Base-by-base conservation (phyloP, 2,797 vertebrate species). In the Petrocephalus schoutedeni region DNA sequence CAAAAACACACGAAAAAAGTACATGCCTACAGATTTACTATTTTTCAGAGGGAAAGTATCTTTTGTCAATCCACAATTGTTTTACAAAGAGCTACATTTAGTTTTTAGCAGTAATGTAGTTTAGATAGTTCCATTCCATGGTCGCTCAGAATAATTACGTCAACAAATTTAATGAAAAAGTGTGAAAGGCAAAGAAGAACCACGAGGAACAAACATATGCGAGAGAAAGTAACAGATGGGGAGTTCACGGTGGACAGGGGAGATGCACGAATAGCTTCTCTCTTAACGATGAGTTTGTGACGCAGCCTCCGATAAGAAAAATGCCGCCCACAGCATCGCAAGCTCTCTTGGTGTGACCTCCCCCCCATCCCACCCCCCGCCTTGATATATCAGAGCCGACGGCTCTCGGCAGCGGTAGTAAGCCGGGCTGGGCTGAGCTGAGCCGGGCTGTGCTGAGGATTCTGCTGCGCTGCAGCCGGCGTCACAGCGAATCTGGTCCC, bases 221-320 rank as follows among this genome's bases (percentile, higher is more conserved):
- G 53, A 56, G 23, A 45, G 77, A 83, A 53, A 23, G 80, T 83
- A 83, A 51, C 80, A 83, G n/a, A 58, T 58, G 54, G 5, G 14
- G 84, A 53, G 59, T 21, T 54, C 80, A 58, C 19, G 28, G 54
- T 23, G 28, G 28, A 36, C 53, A 54, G 23, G 28, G 4, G 23
- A 86, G 49, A 36, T 86, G 28, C 58, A 86, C 19, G 41, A 28
- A 59, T 83, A 54, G 87, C 49, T 19, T 51, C 64, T 77, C 28
- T 74, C 64, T 67, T 86, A 53, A 57, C 23, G 58, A 88, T 36
- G 91, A 91, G 91, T 90, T 94, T 93, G 94, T 92, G 94, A 95
- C 91, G 94, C 93, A 88, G 53, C 93, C 93, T 93, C 92, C 93
- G 21, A 87, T 87, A 57, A 2, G 85, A 90, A 91, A 91, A 1